Conservation (phyloP, 2,888 invertebrate genomes). For the Lepeophtheirus nordmannii region DNA sequence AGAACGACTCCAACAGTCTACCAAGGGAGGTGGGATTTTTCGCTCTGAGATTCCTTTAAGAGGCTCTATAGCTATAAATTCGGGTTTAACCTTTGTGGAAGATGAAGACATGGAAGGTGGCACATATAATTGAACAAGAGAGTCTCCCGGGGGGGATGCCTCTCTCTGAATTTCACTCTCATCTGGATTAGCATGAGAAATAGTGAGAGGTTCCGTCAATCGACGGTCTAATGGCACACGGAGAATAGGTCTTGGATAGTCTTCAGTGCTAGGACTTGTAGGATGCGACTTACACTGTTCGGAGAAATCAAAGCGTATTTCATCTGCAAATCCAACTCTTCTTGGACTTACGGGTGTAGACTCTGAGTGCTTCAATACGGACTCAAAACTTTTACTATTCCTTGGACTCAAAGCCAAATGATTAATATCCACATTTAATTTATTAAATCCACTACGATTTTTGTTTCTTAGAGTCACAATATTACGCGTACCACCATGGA, state of each 20-base stretch:
- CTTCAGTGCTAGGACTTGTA: constrained; percentile 8
- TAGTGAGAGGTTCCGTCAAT: neutral
- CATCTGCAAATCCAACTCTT: constrained; percentile 19
- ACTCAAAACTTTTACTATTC: neutral
- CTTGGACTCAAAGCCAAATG: constrained; percentile 2
- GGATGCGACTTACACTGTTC: neutral
- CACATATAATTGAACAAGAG: neutral
- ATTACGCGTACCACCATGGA: neutral
- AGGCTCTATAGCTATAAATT: neutral
- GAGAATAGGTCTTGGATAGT: constrained; percentile 7
- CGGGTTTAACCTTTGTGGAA: neutral
- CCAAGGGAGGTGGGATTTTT: neutral
- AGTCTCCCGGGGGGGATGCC: neutral
- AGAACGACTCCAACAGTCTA: constrained; percentile 16
- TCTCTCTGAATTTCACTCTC: neutral
- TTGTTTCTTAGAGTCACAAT: neutral
- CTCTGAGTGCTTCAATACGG: neutral
- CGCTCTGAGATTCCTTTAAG: neutral
- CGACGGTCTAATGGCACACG: neutral
- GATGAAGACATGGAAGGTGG: neutral
- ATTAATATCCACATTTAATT: neutral
- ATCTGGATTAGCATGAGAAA: constrained; percentile 4
- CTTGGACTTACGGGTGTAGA: constrained; percentile 16
- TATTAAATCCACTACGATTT: neutral
- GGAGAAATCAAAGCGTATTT: constrained; percentile 17